phyloP scores from a whole-genome alignment of 2,113 vertebrate genomes.

The Symphodus melops region DNA sequence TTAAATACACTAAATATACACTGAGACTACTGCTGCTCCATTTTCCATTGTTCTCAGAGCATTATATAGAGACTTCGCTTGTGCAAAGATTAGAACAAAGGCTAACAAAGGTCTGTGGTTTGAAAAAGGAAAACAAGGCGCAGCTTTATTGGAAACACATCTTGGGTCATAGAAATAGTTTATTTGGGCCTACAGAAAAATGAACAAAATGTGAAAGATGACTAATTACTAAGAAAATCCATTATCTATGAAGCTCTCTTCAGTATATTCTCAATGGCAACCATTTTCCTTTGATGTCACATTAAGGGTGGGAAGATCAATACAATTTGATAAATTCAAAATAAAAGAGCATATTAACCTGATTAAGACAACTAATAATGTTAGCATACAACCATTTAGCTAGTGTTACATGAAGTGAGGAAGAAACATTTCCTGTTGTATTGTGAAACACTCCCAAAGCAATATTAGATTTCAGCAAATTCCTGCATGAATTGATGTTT shows the following conservation, averaged over 20 bases:
- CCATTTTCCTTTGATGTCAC: background rate
- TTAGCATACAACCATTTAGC: background rate
- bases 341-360: background rate
- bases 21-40: constrained; percentile 30
- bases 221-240: constrained; percentile 30
- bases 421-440: background rate
- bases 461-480: no score
- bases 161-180: constrained; percentile 52
- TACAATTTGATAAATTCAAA: no score
- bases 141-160: constrained; percentile 58
- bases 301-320: background rate
- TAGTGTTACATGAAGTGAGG: background rate
- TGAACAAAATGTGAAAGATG: constrained; percentile 32
- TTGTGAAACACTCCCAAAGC: background rate
- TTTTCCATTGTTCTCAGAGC: constrained; percentile 24
- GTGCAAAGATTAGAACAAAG: constrained; percentile 66
- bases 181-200: constrained; percentile 40
- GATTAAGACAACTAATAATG: background rate
- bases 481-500: no score
- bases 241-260: background rate
- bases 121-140: constrained; percentile 3
- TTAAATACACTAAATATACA: constrained; percentile 53
- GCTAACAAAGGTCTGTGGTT: constrained; percentile 47
- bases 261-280: background rate
- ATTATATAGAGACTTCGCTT: constrained; percentile 3